Base-by-base conservation (phyloP, 2,888 invertebrate species). In the Drosophila mettleri region DNA sequence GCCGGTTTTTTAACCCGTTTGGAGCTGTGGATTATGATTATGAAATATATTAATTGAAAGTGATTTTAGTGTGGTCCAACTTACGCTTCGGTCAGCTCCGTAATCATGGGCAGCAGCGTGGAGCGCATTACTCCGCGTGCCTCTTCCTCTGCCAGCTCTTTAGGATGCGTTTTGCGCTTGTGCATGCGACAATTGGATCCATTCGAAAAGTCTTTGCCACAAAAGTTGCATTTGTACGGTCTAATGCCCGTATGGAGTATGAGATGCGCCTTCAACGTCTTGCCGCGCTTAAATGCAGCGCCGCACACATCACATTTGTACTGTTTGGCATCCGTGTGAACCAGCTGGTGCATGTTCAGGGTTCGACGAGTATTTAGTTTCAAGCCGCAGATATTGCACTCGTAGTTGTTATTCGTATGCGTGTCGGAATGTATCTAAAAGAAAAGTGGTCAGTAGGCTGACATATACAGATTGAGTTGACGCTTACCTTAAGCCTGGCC, bases 291-390 rank as follows among this genome's bases (percentile, higher is more conserved):
- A 59, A 91, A 92, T n/a, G 90, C 89, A 3, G 90, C 89, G 7
- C 86, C 89, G 51, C 92, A 92, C 14, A 89, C 91, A 61, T 91
- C 88, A 60, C 92, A 92, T 69, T 92, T 92, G 48, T 81, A 90
- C 46, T 90, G 89, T 34, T 91, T 91, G 10, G 84, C 85, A 67
- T 92, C 91, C 12, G 91, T 90, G 67, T 92, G 92, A 0, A 92
- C 91, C 18, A 91, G 71, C 66, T 93, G 91, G 72, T 93, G 93
- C 91, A 92, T 93, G 48, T 92, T 89, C 3, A 93, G 88, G 0
- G 93, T 93, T n/a, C 93, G 89, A 5, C 92, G 89, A 2, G 93
- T 93, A 51, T 93, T 93, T 2, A 93, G 82, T 60, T 91, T 80
- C 6, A 89, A 29, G 2, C 92, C 92, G 68, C 93, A 93, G 29